Percentiles rank a stretch among this genome's conserved stretches.
Evolutionary conservation across 1,140 invertebrate species (phyloP).

Genomic region (Prorops nasuta): DNA sequence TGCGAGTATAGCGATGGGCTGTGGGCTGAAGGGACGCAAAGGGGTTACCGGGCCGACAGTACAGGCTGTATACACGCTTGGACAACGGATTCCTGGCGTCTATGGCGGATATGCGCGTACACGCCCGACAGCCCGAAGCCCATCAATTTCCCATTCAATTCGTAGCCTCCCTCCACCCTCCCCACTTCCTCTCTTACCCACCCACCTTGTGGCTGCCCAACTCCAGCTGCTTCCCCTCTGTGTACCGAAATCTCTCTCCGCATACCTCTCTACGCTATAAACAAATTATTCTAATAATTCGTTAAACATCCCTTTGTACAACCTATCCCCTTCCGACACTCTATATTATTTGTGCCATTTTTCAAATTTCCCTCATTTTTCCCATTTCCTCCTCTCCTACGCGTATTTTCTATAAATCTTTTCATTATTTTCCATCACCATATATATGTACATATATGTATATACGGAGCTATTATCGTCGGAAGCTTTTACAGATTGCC

Average conservation of each 20-base stretch:
- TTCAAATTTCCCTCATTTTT: too few relatives aligned
- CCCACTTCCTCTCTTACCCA: conserved; percentile 1
- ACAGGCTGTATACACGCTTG: conserved; percentile 27
- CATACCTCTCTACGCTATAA: not conserved
- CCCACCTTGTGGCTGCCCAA: conserved; percentile 12
- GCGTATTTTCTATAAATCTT: too few relatives aligned
- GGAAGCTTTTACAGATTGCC: too few relatives aligned
- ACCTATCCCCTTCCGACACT: too few relatives aligned
- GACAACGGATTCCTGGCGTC: conserved; percentile 31
- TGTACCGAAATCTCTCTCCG: not conserved
- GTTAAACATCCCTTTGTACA: too few relatives aligned
- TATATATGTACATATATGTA: too few relatives aligned
- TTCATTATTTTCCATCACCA: too few relatives aligned
- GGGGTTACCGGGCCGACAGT: conserved; percentile 13
- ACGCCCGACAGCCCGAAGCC: conserved; percentile 35
- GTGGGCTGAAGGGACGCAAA: not conserved
- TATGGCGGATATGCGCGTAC: conserved; percentile 33
- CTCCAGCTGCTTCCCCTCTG: conserved; percentile 14
- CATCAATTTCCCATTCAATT: conserved; percentile 47
- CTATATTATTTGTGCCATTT: too few relatives aligned
- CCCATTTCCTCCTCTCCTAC: too few relatives aligned
- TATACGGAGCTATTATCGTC: too few relatives aligned
- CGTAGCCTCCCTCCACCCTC: conserved; percentile 15
- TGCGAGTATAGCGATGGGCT: not conserved
- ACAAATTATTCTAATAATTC: too few relatives aligned